Evolutionary conservation across 2,113 vertebrate genomes (phyloP).

Genomic region (Xiphophorus couchianus): DNA sequence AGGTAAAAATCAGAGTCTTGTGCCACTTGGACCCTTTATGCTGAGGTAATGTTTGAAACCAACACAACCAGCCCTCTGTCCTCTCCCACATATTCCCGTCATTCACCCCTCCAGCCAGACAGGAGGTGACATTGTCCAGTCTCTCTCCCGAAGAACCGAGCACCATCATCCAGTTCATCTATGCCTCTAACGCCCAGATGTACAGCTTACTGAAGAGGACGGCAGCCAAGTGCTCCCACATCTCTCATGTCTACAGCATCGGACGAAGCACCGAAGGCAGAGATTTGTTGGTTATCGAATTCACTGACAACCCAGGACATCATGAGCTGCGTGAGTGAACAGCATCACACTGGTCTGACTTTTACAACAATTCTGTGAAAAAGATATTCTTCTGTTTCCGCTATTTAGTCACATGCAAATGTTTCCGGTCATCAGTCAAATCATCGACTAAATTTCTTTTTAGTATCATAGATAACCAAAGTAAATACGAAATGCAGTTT

Average conservation of each 20-base stretch:
- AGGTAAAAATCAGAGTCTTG: constrained; percentile 74
- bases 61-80: background rate
- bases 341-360: background rate
- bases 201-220: constrained; percentile 87
- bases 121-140: constrained; percentile 72
- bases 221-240: constrained; percentile 86
- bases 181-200: constrained; percentile 92
- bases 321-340: constrained; percentile 90
- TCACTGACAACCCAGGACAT: constrained; percentile 89
- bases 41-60: background rate
- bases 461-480: no score
- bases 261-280: constrained; percentile 92
- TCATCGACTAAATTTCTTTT: no score
- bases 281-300: constrained; percentile 93
- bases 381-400: background rate
- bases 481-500: no score
- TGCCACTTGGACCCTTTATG: background rate
- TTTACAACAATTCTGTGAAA: background rate
- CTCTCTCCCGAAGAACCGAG: constrained; percentile 78
- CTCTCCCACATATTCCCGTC: background rate
- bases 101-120: constrained; percentile 74
- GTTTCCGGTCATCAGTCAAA: no score
- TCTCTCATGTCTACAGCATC: constrained; percentile 91
- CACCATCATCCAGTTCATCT: constrained; percentile 87
- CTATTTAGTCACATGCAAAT: background rate